Evolutionary conservation across 2,888 invertebrate genomes (phyloP), one percentile per base, ranked within the genome.

Genomic region (Oscheius sp.): DNA sequence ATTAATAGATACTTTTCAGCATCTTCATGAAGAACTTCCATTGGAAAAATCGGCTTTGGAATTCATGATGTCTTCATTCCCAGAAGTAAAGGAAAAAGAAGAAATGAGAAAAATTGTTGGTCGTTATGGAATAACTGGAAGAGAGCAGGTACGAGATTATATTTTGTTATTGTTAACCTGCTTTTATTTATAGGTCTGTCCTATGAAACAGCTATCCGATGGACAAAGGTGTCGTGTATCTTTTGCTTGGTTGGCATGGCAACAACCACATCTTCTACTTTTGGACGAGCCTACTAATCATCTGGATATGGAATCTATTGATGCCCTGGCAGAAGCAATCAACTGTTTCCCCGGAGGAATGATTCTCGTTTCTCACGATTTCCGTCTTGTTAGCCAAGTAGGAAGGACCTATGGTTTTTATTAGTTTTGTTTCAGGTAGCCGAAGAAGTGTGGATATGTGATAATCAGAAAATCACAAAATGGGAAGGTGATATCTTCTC

Each of bases 61-160:
- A 82, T 99, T 96, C 88, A 98, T 99, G 97, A 91, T 97, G 93
- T 92, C 91, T 85, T 91, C 92, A 81, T 99, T 95, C 88, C 97
- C 98, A 0, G 94, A 93, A 12, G 92, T 98, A 6, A 95, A 96
- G 82, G 98, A 99, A 87, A 91, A 93, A 30, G 98, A 99, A 88
- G 97, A 96, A 87, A 97, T 98, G 97, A 90, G 98, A 68, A 95
- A 95, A 88, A 97, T 98, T 80, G 95, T 99, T 83, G 98, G 98
- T 0, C 91, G 97, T 67, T 99, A 96, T 87, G 98, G 98, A 1
- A 90, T 99, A 54, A 94, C 97, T 0, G 98, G 98, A 4, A 90
- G 95, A 71, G 96, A 98, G 86, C 95, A 95, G 89, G 93, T 47
- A 50, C n/a, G 14, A 49, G 68, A 64, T 28, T 9, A 24, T 28